phyloP scores from a whole-genome alignment of 2,888 invertebrate species.

The Drosophila ezoana region DNA sequence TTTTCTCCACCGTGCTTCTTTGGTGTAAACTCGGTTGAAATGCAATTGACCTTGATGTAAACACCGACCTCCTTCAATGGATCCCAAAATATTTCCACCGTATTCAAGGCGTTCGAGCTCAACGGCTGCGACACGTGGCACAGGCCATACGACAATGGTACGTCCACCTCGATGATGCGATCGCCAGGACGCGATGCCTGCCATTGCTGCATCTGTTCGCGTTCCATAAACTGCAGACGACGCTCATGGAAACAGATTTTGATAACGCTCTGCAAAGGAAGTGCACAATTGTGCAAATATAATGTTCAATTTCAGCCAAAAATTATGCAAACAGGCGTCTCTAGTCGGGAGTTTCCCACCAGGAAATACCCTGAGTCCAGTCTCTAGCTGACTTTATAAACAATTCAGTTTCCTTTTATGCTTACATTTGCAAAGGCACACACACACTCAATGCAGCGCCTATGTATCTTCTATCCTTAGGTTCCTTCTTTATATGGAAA shows the following conservation, averaged over 20 bases:
- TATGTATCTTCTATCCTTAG: no score
- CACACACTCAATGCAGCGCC: no score
- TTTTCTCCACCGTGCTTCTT: slow-evolving; percentile 99
- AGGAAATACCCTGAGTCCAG: no score
- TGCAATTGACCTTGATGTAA: slow-evolving; percentile 98
- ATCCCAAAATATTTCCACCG: slow-evolving; percentile 96
- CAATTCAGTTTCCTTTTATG: no score
- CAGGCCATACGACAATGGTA: slow-evolving; percentile 96
- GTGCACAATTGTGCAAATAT: slow-evolving; percentile 14
- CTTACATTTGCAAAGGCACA: no score
- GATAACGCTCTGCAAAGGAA: slow-evolving; percentile 89
- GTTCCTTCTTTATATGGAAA: no score
- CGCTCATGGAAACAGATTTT: slow-evolving; percentile 98
- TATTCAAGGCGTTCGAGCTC: slow-evolving; percentile 89
- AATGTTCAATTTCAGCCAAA: slow-evolving; percentile 32
- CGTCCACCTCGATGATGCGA: slow-evolving; percentile 95
- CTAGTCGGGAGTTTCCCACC: no score
- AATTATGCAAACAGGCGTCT: neutral
- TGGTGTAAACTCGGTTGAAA: slow-evolving; percentile 98
- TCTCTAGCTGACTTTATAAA: no score
- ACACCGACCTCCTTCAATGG: slow-evolving; percentile 98
- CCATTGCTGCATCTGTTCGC: slow-evolving; percentile 97
- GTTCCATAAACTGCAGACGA: slow-evolving; percentile 96
- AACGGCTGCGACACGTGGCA: slow-evolving; percentile 91
- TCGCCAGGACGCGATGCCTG: slow-evolving; percentile 95